These are phyloP conservation scores for Cyclargus thomasi DNA, from an alignment of 1,140 invertebrate genomes.

Conservation along the genomic window DNA sequence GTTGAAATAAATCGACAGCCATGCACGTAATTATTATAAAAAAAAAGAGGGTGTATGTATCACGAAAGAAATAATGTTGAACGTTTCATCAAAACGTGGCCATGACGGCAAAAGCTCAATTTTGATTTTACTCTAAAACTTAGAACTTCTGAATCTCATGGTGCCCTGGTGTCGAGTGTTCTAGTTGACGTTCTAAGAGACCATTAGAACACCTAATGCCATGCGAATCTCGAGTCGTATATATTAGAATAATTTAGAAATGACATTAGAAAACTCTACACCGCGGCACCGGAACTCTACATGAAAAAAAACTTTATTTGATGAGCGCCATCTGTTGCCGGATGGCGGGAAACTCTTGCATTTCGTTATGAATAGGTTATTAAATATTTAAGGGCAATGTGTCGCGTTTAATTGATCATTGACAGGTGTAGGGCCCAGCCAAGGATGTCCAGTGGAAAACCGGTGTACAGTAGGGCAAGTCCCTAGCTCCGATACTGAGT, in stretches of 20 bases:
- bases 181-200: constrained; percentile 66
- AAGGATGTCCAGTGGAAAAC: constrained; percentile 56
- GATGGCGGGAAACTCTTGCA: constrained; percentile 33
- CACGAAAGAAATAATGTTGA: constrained; percentile 16
- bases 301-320: background rate
- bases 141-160: constrained; percentile 40
- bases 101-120: background rate
- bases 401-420: constrained; percentile 61
- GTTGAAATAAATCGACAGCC: too few relatives aligned
- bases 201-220: constrained; percentile 34
- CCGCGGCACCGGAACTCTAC: constrained; percentile 18
- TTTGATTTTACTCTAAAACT: constrained; percentile 8
- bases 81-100: constrained; percentile 19
- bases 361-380: background rate
- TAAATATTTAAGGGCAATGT: constrained; percentile 38
- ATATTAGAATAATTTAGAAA: background rate
- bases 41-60: constrained; percentile 25
- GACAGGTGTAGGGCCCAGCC: constrained; percentile 54
- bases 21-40: background rate
- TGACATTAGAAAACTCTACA: constrained; percentile 19
- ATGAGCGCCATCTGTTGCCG: constrained; percentile 56
- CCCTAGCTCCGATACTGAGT: constrained; percentile 40
- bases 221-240: constrained; percentile 7
- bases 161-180: constrained; percentile 60
- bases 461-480: constrained; percentile 46